phyloP scores from a whole-genome alignment of 30 jellyfish, hydroid and myxozoan genomes.

The Hydractinia symbiolongicarpus region DNA sequence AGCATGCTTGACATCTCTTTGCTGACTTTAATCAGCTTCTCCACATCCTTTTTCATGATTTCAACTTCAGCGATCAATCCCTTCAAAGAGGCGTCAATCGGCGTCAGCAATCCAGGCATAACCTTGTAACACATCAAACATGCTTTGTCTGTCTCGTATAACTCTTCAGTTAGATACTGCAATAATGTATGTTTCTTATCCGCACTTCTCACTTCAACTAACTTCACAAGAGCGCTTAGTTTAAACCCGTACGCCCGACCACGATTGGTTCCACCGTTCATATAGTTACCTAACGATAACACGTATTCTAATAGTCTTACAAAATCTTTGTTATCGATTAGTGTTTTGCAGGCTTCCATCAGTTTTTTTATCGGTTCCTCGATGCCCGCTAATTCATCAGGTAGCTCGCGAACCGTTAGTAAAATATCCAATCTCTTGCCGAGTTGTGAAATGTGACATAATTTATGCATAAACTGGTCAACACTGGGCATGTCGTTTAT shows the following conservation, averaged over 20 bases:
- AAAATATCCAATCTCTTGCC: slow-evolving; percentile 57
- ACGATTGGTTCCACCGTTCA: slow-evolving; percentile 90
- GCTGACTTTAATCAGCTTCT: slow-evolving; percentile 34
- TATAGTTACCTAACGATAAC: slow-evolving; percentile 69
- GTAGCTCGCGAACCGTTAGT: slow-evolving; percentile 72
- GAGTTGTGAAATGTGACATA: slow-evolving; percentile 64
- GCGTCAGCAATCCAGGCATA: slow-evolving; percentile 48
- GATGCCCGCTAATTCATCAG: slow-evolving; percentile 48
- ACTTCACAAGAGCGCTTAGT: slow-evolving; percentile 63
- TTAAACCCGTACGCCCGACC: slow-evolving; percentile 96
- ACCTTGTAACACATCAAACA: slow-evolving; percentile 71
- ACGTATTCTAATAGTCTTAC: slow-evolving; percentile 55
- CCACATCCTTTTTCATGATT: slow-evolving; percentile 64
- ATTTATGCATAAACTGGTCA: slow-evolving; percentile 66
- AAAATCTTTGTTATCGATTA: slow-evolving; percentile 43
- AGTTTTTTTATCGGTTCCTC: slow-evolving; percentile 42
- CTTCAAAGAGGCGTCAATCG: slow-evolving; percentile 77
- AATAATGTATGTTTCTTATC: slow-evolving; percentile 61
- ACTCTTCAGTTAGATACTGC: slow-evolving; percentile 66
- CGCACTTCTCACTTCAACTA: slow-evolving; percentile 55
- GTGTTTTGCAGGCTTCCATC: slow-evolving; percentile 45
- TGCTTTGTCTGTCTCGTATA: slow-evolving; percentile 50
- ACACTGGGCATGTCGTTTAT: slow-evolving; percentile 32
- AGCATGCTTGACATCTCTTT: slow-evolving; percentile 19
- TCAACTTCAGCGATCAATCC: slow-evolving; percentile 71